Evolutionary conservation across 2,888 invertebrate genomes (phyloP).

Genomic region (Trissonchulus sp.): DNA sequence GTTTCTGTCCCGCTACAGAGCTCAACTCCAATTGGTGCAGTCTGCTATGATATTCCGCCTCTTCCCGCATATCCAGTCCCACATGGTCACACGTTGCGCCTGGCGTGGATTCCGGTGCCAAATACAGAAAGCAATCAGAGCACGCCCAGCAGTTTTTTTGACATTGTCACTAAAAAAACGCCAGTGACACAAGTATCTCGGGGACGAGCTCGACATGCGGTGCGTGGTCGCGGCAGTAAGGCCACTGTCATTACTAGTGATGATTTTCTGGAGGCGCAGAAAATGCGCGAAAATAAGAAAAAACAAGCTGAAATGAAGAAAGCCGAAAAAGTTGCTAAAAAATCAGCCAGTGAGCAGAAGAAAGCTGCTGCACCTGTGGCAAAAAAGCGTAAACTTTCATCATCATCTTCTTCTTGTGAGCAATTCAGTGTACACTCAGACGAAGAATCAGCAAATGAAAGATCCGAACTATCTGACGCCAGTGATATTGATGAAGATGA

Average conservation of each 20-base stretch:
- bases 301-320: too few relatives aligned
- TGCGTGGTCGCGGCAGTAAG: constrained; percentile 1
- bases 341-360: too few relatives aligned
- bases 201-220: background rate
- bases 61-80: background rate
- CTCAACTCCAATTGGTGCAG: background rate
- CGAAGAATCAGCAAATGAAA: too few relatives aligned
- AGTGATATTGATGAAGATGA: too few relatives aligned
- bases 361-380: too few relatives aligned
- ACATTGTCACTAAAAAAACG: constrained; percentile 22
- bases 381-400: too few relatives aligned
- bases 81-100: background rate
- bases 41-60: constrained; percentile 12
- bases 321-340: too few relatives aligned
- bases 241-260: constrained; percentile 10
- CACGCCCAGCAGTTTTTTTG: background rate
- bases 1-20: too few relatives aligned
- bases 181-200: background rate
- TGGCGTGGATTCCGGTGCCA: background rate
- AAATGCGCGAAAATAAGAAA: too few relatives aligned
- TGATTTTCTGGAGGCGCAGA: constrained; percentile 1
- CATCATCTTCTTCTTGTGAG: too few relatives aligned
- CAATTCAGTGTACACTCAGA: too few relatives aligned
- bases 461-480: too few relatives aligned
- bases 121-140: background rate